Percentiles rank a stretch among this genome's conserved stretches.
These are phyloP conservation scores for Creontiades dilutus DNA, from an alignment of 2,888 invertebrate species.

Conservation along the genomic window DNA sequence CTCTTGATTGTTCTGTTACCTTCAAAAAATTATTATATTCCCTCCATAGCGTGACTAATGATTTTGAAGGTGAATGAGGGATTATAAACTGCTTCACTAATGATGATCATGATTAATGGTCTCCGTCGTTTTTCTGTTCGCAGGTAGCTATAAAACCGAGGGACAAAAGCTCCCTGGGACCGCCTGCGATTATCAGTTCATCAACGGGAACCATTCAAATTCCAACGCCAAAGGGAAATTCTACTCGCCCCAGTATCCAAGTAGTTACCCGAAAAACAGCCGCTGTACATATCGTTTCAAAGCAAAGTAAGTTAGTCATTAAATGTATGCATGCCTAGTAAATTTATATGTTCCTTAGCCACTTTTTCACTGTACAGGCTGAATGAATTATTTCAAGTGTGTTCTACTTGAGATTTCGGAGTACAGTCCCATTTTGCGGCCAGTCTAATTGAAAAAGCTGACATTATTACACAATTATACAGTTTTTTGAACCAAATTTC, in stretches of 20 bases:
- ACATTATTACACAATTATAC: no score
- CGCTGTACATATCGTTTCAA: constrained; percentile 93
- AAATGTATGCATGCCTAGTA: no score
- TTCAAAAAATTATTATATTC: constrained; percentile 19
- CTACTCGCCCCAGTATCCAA: constrained; percentile 96
- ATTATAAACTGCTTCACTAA: constrained; percentile 37
- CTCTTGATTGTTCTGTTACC: constrained; percentile 27
- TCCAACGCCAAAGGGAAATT: constrained; percentile 82
- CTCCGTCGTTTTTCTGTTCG: constrained; percentile 76
- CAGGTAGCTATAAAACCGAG: constrained; percentile 90
- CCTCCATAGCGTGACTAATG: constrained; percentile 11
- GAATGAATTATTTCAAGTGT: no score
- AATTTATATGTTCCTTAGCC: no score
- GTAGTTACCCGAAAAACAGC: constrained; percentile 94
- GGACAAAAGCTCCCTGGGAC: constrained; percentile 88
- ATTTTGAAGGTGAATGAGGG: constrained; percentile 5
- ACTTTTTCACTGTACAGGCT: no score
- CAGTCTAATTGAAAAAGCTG: no score
- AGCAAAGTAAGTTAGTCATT: constrained; percentile 83
- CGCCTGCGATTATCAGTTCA: constrained; percentile 92
- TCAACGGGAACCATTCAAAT: constrained; percentile 82
- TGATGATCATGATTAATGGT: constrained; percentile 51
- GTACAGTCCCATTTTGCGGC: no score
- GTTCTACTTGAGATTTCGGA: no score
- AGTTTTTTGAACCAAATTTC: no score